These are phyloP conservation scores for Serilophus lunatus DNA, from an alignment of 2,113 vertebrate species.

Conservation along the genomic window DNA sequence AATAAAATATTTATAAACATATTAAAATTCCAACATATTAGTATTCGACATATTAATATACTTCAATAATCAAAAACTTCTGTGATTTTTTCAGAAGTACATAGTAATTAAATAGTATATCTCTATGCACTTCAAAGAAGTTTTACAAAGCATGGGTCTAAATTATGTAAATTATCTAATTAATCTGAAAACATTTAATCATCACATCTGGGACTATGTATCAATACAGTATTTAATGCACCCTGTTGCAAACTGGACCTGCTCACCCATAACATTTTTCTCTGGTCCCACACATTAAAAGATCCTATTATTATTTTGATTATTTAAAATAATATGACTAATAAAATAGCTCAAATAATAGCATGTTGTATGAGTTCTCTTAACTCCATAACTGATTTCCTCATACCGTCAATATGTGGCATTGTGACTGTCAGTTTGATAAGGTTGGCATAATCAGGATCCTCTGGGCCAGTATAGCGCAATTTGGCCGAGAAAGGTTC, in stretches of 20 bases:
- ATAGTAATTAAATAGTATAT: not conserved
- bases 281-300: not conserved
- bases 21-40: not conserved
- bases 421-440: constrained; percentile 92
- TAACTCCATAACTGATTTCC: not conserved
- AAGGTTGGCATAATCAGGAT: constrained; percentile 84
- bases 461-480: constrained; percentile 87
- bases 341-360: not conserved
- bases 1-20: not conserved
- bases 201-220: not conserved
- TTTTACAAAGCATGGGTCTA: not conserved
- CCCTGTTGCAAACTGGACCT: not conserved
- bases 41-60: not conserved
- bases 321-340: not conserved
- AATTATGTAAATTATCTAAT: not conserved
- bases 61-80: not conserved
- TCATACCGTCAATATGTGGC: constrained; percentile 92
- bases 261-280: not conserved
- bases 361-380: not conserved
- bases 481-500: constrained; percentile 95
- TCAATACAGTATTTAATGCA: not conserved
- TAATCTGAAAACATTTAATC: not conserved
- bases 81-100: not conserved
- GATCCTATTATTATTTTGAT: not conserved
- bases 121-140: not conserved